A percentile compares a stretch with the other conserved stretches of the same genome.
phyloP scores from a whole-genome alignment of 2,888 invertebrate species.

The Periphyllus acericola region DNA sequence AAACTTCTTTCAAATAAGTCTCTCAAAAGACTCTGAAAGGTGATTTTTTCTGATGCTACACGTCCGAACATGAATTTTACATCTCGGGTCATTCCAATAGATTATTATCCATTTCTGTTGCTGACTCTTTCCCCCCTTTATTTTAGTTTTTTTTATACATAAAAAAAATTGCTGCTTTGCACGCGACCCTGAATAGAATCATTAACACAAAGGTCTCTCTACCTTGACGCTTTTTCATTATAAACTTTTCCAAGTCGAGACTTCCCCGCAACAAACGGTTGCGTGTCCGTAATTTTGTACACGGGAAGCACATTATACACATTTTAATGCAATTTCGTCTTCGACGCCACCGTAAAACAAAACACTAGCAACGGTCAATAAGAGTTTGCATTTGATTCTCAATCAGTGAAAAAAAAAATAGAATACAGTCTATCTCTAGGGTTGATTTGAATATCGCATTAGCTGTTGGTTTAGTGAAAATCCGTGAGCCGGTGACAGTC shows the following conservation, averaged over 20 bases:
- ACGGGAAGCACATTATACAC: conserved; percentile 8
- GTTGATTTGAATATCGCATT: conserved; percentile 48
- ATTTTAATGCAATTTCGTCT: conserved; percentile 45
- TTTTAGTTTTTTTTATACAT: background rate
- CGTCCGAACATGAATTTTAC: conserved; percentile 38
- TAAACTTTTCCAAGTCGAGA: conserved; percentile 48
- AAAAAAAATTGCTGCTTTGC: conserved; percentile 47
- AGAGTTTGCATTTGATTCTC: conserved; percentile 22
- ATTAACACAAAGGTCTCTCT: conserved; percentile 57
- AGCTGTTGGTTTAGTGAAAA: conserved; percentile 47
- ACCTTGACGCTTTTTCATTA: conserved; percentile 55
- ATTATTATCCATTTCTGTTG: conserved; percentile 48
- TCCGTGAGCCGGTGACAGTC: conserved; percentile 21
- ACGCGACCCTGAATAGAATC: conserved; percentile 61
- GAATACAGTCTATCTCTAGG: background rate
- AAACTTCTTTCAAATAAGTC: conserved; percentile 46
- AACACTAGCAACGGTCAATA: conserved; percentile 44
- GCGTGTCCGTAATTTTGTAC: conserved; percentile 53
- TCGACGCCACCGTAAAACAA: conserved; percentile 1
- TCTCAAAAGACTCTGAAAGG: conserved; percentile 28
- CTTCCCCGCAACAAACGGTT: conserved; percentile 42
- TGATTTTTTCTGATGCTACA: conserved; percentile 40
- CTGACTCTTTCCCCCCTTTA: background rate
- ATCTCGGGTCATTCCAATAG: conserved; percentile 39
- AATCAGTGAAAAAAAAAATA: conserved; percentile 20